Conservation (phyloP, 2,797 vertebrate species). For the Coendou prehensilis region DNA sequence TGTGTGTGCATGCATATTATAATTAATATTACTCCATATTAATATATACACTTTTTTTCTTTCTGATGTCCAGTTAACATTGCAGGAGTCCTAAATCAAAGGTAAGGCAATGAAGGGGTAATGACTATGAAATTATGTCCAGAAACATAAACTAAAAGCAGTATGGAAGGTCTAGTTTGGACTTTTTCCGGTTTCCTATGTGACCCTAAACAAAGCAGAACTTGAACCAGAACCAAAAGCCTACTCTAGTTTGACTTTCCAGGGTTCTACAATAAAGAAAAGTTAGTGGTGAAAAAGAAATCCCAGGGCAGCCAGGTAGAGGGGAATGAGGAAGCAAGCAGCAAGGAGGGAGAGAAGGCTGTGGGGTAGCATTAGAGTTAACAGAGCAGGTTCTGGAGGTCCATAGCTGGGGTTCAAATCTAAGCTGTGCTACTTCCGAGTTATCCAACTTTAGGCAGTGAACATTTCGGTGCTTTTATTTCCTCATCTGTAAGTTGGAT, state of each 20-base stretch:
- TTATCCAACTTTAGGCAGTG: background rate
- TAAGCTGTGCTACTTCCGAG: background rate
- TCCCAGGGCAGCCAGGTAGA: background rate
- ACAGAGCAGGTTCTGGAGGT: background rate
- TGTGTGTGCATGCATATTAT: background rate
- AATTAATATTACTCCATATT: background rate
- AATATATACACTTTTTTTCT: background rate
- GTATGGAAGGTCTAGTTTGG: background rate
- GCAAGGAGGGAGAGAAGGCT: background rate
- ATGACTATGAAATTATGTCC: background rate
- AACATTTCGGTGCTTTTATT: constrained; percentile 19
- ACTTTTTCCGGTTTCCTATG: background rate
- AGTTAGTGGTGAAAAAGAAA: background rate
- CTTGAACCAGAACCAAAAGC: background rate
- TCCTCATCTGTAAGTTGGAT: background rate
- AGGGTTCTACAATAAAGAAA: background rate
- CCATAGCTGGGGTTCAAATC: background rate
- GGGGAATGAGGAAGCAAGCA: background rate
- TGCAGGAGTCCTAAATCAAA: background rate
- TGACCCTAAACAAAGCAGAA: background rate
- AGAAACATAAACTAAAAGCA: constrained; percentile 22
- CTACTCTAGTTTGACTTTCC: background rate
- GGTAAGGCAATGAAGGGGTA: background rate
- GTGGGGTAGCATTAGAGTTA: accelerated
- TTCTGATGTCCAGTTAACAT: constrained; percentile 17